phyloP scores from a whole-genome alignment of 1,140 invertebrate genomes.

The Ips nitidus region DNA sequence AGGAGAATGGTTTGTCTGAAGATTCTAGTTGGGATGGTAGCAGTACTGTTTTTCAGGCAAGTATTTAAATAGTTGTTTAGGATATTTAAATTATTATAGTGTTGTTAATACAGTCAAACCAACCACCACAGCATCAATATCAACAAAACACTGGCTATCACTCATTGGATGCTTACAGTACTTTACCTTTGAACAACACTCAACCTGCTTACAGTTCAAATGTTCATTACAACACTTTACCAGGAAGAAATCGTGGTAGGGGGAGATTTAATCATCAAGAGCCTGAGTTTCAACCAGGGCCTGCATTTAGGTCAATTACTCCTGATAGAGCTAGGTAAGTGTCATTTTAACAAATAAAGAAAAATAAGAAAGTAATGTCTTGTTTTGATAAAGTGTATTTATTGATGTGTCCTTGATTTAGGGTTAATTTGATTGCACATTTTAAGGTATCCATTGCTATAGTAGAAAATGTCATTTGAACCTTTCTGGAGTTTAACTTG shows the following conservation, averaged over 20 bases:
- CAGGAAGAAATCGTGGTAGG: slow-evolving; percentile 55
- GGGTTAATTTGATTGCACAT: no score
- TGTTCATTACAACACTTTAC: slow-evolving; percentile 56
- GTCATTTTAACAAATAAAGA: slow-evolving; percentile 4
- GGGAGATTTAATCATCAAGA: slow-evolving; percentile 56
- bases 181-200: slow-evolving; percentile 24
- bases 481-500: no score
- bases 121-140: slow-evolving; percentile 13
- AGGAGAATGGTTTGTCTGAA: slow-evolving; percentile 56
- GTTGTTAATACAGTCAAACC: background rate
- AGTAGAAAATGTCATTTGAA: no score
- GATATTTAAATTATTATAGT: background rate
- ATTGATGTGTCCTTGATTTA: no score
- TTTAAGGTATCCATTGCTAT: no score
- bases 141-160: slow-evolving; percentile 37
- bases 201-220: slow-evolving; percentile 22
- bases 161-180: slow-evolving; percentile 33
- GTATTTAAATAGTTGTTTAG: slow-evolving; percentile 5
- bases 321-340: slow-evolving; percentile 51
- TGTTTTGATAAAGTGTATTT: no score
- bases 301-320: slow-evolving; percentile 54
- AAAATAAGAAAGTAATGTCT: background rate
- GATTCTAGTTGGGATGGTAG: slow-evolving; percentile 50
- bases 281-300: slow-evolving; percentile 34
- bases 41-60: slow-evolving; percentile 20